Base-by-base conservation (phyloP, 2,888 invertebrate genomes). In the Diadegma fenestrale region DNA sequence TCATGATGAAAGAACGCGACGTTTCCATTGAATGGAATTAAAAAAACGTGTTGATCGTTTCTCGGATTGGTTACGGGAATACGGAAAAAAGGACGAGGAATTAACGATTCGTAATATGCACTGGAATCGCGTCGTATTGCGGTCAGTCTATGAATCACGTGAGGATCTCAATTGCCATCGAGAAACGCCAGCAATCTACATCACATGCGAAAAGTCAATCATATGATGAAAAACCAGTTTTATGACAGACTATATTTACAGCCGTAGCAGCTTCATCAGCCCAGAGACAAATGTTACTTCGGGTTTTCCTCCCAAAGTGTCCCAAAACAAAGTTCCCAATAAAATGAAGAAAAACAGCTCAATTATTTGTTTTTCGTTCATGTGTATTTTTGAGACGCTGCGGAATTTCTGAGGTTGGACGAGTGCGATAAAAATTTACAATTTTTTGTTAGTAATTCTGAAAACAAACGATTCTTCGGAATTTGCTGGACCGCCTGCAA, bases 91-190 rank as follows among this genome's bases (percentile, higher is more conserved):
- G 6, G 41, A 45, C 1, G 54, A 51, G 73, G 73, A 73, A 58
- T 22, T 33, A 54, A 54, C 54, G 33, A n/a, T 45, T 43, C 30
- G 54, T 43, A 51, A 17, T 19, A 54, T 12, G 26, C 6, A 48
- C 61, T 26, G 37, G 33, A 51, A 22, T 14, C 19, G 22, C 37
- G 71, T 45, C 4, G 12, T n/a, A 61, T 8, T 61, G 61, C 73
- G 73, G 73, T 75, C 45, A 26, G 17, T 69, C 30, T 19, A 61
- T n/a, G 73, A 75, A 61, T 61, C 58, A 61, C 73, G 19, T 12
- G 22, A 19, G 41, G 58, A 72, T 72, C 26, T 6, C 22, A 43
- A 22, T 26, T 19, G 26, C n/a, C 14, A 51, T 63, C n/a, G 30
- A 43, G n/a, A 45, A 61, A 43, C 41, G 37, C 10, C n/a, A 4